Evolutionary conservation across 2,113 vertebrate species (phyloP), one percentile per base, ranked within the genome.

Genomic region (Festucalex cinctus): DNA sequence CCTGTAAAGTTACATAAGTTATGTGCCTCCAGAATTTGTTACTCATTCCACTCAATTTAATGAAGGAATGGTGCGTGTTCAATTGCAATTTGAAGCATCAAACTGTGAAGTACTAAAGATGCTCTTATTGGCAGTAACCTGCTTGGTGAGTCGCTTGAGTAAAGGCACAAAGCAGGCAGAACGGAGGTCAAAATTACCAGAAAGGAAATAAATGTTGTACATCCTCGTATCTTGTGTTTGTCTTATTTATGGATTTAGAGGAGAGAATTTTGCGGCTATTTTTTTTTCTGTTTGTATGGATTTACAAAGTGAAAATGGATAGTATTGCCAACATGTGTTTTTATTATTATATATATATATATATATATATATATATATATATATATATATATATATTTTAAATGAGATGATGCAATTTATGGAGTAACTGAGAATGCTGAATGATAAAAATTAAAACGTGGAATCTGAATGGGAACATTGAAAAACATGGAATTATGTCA

Each of bases 151-250:
- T 22, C 48, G 10, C 8, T 58, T 17, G 6, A 14, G 59, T n/a
- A 61, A 19, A 59, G 17, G 6, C 19, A 36, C 35, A 32, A 32
- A 60, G 49, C 54, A 36, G 58, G 9, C 43, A 59, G 36, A 53
- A 39, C 6, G 44, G 71, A 61, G 73, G 22, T 37, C 22, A 0
- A 28, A 65, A 78, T 65, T 56, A 76, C 58, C 56, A n/a, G 48
- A 69, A 63, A 51, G 48, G 68, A 28, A 89, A 89, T 88, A 88
- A 89, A 87, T 77, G 17, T 41, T 63, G 12, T 66, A 64, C 48
- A 61, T 0, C 1, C 37, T 35, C 17, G 60, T 26, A 32, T 60
- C 36, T 62, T 43, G 59, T 61, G 36, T 43, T 62, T 24, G 13
- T 26, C 60, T 62, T 41, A 61, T 61, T 62, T 43, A 43, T 6